Base-by-base conservation (phyloP, 2,113 vertebrate species). In the Brienomyrus longianalis region DNA sequence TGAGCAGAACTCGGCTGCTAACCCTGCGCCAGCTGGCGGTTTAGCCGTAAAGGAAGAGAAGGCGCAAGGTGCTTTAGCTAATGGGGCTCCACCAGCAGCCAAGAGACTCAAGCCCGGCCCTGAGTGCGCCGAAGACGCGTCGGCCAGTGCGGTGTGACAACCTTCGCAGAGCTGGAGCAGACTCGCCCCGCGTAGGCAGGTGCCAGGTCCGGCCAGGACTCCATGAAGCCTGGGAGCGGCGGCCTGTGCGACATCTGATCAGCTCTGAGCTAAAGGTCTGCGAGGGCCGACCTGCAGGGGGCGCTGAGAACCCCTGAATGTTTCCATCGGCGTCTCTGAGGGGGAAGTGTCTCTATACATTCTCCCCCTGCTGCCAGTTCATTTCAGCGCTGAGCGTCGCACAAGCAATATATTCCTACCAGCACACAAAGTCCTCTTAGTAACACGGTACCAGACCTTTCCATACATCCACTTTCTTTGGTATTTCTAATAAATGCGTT, bases 11-110 rank as follows among this genome's bases (percentile, higher is more conserved):
- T 21, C 50, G 0, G 4, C 51, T 4, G 0, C 51, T 9, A 19
- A 56, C n/a, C 8, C 5, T 11, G 4, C 35, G 11, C n/a, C 66
- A 15, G 10, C 19, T 2, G n/a, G 1, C 1, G 45, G 6, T 39
- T 4, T 10, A 47, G 27, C 47, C 7, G 3, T 27, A 51, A n/a
- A 23, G 23, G 21, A 19, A 13, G 59, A 23, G n/a, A 48, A 31
- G 88, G 39, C 19, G 17, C 88, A 23, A 11, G 66, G 47, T 3
- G 13, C 88, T 48, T 95, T 89, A 95, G 92, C 93, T 56, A 15
- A 91, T 91, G 91, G 90, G 39, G 95, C 93, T 91, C 93, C 50
- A 15, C 85, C 51, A 31, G 31, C 48, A 35, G 27, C 85, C n/a
- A 87, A 87, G 85, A 52, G 85, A 54, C 51, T 19, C 85, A 52